These are phyloP conservation scores for Gobio gobio DNA, from an alignment of 2,113 vertebrate genomes.

Conservation along the genomic window DNA sequence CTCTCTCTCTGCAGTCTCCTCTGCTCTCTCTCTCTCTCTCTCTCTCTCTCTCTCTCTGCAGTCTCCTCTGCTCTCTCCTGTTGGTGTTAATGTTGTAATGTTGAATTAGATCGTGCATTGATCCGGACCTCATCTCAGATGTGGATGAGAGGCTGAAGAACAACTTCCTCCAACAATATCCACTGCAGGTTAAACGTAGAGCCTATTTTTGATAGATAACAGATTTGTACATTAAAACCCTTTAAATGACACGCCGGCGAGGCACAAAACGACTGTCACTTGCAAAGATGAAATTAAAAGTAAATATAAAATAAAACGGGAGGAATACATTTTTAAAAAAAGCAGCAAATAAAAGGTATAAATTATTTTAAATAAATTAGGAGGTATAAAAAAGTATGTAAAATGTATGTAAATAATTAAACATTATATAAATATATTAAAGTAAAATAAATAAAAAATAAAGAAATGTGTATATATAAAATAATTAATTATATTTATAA, in stretches of 20 bases:
- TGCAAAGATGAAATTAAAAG: neutral
- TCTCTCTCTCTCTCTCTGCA: neutral
- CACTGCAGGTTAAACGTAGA: neutral
- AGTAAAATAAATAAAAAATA: no score
- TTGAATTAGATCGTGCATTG: conserved; percentile 13
- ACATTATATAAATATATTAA: no score
- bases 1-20: no score
- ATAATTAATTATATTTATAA: no score
- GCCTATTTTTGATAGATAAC: neutral
- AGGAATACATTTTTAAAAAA: no score
- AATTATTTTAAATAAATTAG: no score
- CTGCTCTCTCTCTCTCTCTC: neutral
- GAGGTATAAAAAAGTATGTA: no score
- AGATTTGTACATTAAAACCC: neutral
- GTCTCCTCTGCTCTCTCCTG: neutral
- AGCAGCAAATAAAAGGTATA: no score
- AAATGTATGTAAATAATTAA: no score
- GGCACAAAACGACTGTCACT: neutral
- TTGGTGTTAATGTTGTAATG: conserved; percentile 25
- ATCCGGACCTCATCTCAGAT: conserved; percentile 6
- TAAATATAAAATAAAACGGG: neutral
- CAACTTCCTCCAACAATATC: neutral
- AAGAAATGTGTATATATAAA: no score
- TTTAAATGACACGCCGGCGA: neutral
- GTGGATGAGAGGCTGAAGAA: conserved; percentile 7